Evolutionary conservation across 2,888 invertebrate genomes (phyloP).

Genomic region (Romanomermis culicivorax): DNA sequence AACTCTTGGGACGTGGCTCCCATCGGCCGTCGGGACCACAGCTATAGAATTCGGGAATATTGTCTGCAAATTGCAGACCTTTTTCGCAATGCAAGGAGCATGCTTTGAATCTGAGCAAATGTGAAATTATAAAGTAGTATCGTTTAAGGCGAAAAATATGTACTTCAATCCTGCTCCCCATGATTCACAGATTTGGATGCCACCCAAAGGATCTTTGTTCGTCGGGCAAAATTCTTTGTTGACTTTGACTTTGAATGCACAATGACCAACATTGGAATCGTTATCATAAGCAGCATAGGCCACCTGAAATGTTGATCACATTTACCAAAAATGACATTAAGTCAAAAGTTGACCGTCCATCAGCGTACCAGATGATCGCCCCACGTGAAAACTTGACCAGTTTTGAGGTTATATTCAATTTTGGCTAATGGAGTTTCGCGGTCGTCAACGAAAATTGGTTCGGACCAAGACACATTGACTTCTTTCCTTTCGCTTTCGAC

Average conservation of each 20-base stretch:
- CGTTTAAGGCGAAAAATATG: neutral
- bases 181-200: slow-evolving; percentile 69
- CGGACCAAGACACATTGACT: slow-evolving; percentile 23
- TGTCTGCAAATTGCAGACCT: slow-evolving; percentile 50
- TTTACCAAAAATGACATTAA: neutral
- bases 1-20: slow-evolving; percentile 43
- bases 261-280: slow-evolving; percentile 19
- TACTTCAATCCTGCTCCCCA: slow-evolving; percentile 69
- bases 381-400: slow-evolving; percentile 23
- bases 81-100: slow-evolving; percentile 46
- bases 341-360: neutral
- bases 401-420: slow-evolving; percentile 24
- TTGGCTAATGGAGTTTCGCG: slow-evolving; percentile 13
- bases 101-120: slow-evolving; percentile 50
- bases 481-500: slow-evolving; percentile 43
- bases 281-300: slow-evolving; percentile 26
- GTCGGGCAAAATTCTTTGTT: slow-evolving; percentile 74
- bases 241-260: slow-evolving; percentile 24
- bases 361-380: slow-evolving; percentile 21
- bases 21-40: slow-evolving; percentile 96
- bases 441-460: slow-evolving; percentile 20
- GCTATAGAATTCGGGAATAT: slow-evolving; percentile 84
- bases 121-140: neutral
- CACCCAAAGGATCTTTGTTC: slow-evolving; percentile 67
- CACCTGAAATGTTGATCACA: neutral